Base-by-base conservation (phyloP, 2,113 vertebrate species). In the Hiodon alosoides region DNA sequence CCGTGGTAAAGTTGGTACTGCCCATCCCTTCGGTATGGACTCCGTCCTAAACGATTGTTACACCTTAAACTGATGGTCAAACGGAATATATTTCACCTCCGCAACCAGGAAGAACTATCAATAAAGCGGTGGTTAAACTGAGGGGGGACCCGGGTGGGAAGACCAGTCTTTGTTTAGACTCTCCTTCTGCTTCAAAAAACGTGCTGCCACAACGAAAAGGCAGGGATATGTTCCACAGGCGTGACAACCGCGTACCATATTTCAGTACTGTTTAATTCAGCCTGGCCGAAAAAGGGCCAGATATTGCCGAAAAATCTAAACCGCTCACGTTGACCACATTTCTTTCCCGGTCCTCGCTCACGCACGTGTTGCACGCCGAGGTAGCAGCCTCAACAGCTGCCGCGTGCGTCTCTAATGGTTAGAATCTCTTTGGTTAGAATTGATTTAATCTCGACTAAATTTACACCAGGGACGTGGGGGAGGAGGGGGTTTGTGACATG, bases 401-500 rank as follows among this genome's bases (percentile, higher is more conserved):
- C 46, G 55, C 55, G 31, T 47, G 13, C 46, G 31, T 71, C 55
- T 52, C 46, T 60, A 71, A 71, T 71, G 70, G 57, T 71, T 71
- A 59, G 70, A 31, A 17, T 71, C 70, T 57, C 55, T 71, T 71
- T 71, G 57, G 54, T 47, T 59, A 46, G 57, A 50, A 71, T 71
- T 71, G 70, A 75, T 75, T 59, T 75, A 75, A 75, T 75, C 65
- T 75, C 73, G 48, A 64, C 54, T 75, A 75, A 75, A 67, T 75
- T 75, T 75, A 57, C 73, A 55, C 72, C 5, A 11, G 72, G 72
- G 72, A 54, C 3, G 0, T 7, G 7, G 53, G 64, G 72, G 31
- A 10, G 64, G 62, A 57, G 46, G 13, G 3, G 51, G 31, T 31
- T 31, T 31, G 51, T 9, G 67, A 14, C 11, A 14, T 10, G 7